Conservation (phyloP, 2,888 invertebrate genomes). For the Sisyra nigra region DNA sequence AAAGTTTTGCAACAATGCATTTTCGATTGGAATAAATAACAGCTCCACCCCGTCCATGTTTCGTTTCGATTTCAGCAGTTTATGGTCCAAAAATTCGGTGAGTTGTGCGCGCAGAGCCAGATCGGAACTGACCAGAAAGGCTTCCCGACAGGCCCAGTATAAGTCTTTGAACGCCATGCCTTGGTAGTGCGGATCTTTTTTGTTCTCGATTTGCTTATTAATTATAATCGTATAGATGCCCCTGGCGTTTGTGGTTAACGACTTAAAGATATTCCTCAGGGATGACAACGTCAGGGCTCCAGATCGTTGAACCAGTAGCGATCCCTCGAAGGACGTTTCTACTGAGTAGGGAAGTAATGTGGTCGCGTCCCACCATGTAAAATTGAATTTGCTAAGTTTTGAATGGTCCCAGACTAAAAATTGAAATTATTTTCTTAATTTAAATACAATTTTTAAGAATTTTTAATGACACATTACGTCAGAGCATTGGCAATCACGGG, state of each 20-base stretch:
- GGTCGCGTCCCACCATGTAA: constrained; percentile 83
- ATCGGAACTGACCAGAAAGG: constrained; percentile 86
- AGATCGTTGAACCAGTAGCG: constrained; percentile 63
- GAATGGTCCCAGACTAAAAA: constrained; percentile 77
- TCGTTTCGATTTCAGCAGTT: constrained; percentile 67
- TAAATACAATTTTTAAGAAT: too few relatives aligned
- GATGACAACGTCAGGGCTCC: constrained; percentile 69
- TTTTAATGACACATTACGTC: too few relatives aligned
- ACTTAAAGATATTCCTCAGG: constrained; percentile 75
- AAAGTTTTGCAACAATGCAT: constrained; percentile 58
- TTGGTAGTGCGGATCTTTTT: constrained; percentile 52
- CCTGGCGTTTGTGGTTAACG: constrained; percentile 76
- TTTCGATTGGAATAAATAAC: constrained; percentile 63
- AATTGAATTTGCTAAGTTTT: constrained; percentile 70
- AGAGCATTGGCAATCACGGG: too few relatives aligned
- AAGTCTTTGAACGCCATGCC: constrained; percentile 81
- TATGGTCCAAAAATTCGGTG: constrained; percentile 91
- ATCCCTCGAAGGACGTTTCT: constrained; percentile 76
- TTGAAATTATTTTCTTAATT: background rate
- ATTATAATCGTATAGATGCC: constrained; percentile 71
- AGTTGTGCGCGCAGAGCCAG: constrained; percentile 78
- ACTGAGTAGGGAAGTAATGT: constrained; percentile 67
- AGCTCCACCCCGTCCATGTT: constrained; percentile 69
- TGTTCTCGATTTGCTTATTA: constrained; percentile 63
- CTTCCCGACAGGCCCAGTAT: constrained; percentile 71